phyloP scores from a whole-genome alignment of 2,113 vertebrate species.

The Desmodus rotundus region DNA sequence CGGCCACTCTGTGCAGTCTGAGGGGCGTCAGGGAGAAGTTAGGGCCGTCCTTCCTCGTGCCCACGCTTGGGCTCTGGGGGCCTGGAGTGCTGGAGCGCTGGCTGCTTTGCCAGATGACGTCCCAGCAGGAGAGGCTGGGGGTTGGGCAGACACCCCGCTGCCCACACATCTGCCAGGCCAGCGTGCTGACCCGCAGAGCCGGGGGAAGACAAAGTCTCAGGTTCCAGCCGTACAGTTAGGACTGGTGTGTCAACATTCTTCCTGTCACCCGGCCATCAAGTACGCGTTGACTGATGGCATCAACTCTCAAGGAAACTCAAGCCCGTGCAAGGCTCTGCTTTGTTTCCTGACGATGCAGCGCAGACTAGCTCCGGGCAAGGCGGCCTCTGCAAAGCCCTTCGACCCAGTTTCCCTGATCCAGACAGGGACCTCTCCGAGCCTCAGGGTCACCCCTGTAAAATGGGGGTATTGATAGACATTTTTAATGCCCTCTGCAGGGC shows the following conservation, averaged over 20 bases:
- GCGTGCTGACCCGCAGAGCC: rapidly evolving
- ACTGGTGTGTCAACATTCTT: neutral
- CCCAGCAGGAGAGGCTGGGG: rapidly evolving
- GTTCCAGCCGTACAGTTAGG: neutral
- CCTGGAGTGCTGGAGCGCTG: rapidly evolving
- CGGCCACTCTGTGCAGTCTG: neutral
- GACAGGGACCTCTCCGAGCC: neutral
- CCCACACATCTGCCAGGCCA: neutral
- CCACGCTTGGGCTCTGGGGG: rapidly evolving
- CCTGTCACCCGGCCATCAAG: rapidly evolving
- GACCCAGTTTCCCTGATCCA: neutral
- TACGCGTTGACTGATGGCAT: rapidly evolving
- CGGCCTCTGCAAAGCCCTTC: neutral
- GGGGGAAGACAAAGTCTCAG: neutral
- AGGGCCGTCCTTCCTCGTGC: rapidly evolving
- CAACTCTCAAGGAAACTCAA: rapidly evolving
- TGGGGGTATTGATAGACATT: too few species aligned
- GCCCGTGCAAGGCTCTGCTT: neutral
- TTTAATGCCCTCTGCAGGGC: neutral
- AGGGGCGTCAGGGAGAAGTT: too few species aligned
- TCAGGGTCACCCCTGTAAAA: neutral
- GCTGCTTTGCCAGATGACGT: neutral
- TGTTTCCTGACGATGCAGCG: rapidly evolving
- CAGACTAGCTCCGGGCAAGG: neutral
- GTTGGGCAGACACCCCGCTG: neutral